Percentiles rank a stretch among this genome's conserved stretches.
Evolutionary conservation across 2,888 invertebrate species (phyloP).

Genomic region (Lochmaea crataegi): DNA sequence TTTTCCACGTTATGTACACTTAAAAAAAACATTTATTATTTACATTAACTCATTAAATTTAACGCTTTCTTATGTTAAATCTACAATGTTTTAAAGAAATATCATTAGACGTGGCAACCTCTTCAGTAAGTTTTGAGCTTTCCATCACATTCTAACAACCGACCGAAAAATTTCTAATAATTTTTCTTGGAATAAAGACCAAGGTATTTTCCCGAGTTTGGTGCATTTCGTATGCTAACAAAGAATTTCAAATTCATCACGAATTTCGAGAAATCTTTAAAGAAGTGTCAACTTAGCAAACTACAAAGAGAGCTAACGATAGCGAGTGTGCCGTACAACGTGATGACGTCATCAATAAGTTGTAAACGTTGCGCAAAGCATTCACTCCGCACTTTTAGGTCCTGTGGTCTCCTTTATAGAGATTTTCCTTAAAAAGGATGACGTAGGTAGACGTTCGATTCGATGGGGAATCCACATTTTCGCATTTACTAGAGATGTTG

Average conservation of each 20-base stretch:
- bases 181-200: no score
- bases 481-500: not conserved
- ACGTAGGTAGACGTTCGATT: not conserved
- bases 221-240: no score
- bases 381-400: not conserved
- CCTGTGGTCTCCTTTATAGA: not conserved
- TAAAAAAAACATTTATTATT: no score
- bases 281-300: not conserved
- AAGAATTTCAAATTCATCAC: not conserved
- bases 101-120: no score
- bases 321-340: constrained; percentile 5
- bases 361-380: constrained; percentile 13
- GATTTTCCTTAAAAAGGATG: not conserved
- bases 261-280: not conserved
- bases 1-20: no score
- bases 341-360: constrained; percentile 15
- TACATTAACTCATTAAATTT: no score
- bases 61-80: no score
- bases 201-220: no score
- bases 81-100: no score
- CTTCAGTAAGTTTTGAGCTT: no score
- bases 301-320: not conserved
- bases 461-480: not conserved
- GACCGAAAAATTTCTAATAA: no score
- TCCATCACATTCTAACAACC: no score